phyloP scores from a whole-genome alignment of 2,888 invertebrate genomes.

The Melanargia galathea region DNA sequence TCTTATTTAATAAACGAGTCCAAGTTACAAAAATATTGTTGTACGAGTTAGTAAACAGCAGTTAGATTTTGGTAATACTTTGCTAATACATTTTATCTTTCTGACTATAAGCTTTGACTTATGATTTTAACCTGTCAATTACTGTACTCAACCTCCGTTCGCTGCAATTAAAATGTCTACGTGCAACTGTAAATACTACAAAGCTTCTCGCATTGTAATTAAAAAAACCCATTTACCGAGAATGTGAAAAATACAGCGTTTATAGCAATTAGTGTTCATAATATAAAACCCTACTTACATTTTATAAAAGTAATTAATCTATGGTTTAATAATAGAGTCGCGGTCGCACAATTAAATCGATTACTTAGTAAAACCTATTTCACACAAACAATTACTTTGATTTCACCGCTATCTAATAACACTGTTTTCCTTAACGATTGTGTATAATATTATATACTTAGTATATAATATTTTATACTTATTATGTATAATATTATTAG shows the following conservation, averaged over 20 bases:
- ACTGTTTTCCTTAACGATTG: constrained; percentile 14
- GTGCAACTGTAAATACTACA: constrained; percentile 77
- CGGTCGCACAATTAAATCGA: constrained; percentile 53
- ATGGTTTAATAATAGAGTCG: constrained; percentile 54
- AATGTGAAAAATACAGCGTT: constrained; percentile 75
- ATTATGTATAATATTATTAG: no score
- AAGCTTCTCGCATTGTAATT: constrained; percentile 69
- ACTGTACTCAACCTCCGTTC: constrained; percentile 74
- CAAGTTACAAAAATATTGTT: no score
- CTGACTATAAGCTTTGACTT: constrained; percentile 61
- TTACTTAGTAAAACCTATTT: constrained; percentile 41
- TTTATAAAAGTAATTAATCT: constrained; percentile 69
- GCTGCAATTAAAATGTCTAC: constrained; percentile 72
- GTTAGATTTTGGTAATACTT: constrained; percentile 2
- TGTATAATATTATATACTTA: neutral
- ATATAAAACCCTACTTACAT: constrained; percentile 59
- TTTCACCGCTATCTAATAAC: constrained; percentile 22
- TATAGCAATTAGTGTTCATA: constrained; percentile 74
- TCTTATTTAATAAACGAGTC: no score
- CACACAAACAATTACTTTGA: constrained; percentile 33
- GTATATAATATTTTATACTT: no score
- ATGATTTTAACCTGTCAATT: constrained; percentile 70
- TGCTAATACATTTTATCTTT: constrained; percentile 41
- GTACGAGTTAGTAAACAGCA: neutral
- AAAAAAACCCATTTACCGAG: constrained; percentile 72